Conservation (phyloP, 1,140 invertebrate genomes). For the Ceratina australensis region DNA sequence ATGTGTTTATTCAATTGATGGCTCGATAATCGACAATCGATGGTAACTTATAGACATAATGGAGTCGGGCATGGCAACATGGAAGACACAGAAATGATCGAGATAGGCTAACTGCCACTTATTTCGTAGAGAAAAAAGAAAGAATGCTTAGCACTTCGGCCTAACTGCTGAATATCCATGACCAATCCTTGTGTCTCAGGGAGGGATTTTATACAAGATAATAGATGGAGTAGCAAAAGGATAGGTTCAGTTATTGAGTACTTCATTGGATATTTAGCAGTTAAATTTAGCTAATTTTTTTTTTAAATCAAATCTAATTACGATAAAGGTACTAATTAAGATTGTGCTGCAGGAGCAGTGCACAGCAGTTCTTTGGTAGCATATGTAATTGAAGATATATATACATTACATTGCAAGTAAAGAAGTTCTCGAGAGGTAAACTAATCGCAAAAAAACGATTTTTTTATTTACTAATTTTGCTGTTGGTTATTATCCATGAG, state of each 20-base stretch:
- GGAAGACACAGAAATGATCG: constrained; percentile 76
- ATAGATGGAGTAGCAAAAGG: constrained; percentile 56
- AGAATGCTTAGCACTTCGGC: constrained; percentile 59
- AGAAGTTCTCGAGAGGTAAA: constrained; percentile 5
- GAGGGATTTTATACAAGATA: constrained; percentile 68
- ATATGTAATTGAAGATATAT: constrained; percentile 4
- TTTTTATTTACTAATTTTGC: constrained; percentile 43
- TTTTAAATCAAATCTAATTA: constrained; percentile 56
- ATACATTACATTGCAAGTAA: constrained; percentile 18
- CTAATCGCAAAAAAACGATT: constrained; percentile 13
- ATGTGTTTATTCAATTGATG: constrained; percentile 6
- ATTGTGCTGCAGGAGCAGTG: constrained; percentile 54
- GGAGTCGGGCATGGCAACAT: constrained; percentile 68
- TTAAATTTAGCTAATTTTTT: constrained; percentile 71
- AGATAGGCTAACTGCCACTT: constrained; percentile 74
- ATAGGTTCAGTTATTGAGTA: constrained; percentile 50
- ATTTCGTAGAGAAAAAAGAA: constrained; percentile 49
- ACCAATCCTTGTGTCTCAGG: constrained; percentile 65
- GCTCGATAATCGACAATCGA: constrained; percentile 15
- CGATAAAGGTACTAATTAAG: constrained; percentile 60
- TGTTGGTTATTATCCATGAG: constrained; percentile 27
- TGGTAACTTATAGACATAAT: constrained; percentile 67
- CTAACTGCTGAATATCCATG: constrained; percentile 65
- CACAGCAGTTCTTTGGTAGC: constrained; percentile 60
- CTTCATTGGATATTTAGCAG: constrained; percentile 62